phyloP scores from a whole-genome alignment of 2,113 vertebrate genomes.

The Saguinus midas region DNA sequence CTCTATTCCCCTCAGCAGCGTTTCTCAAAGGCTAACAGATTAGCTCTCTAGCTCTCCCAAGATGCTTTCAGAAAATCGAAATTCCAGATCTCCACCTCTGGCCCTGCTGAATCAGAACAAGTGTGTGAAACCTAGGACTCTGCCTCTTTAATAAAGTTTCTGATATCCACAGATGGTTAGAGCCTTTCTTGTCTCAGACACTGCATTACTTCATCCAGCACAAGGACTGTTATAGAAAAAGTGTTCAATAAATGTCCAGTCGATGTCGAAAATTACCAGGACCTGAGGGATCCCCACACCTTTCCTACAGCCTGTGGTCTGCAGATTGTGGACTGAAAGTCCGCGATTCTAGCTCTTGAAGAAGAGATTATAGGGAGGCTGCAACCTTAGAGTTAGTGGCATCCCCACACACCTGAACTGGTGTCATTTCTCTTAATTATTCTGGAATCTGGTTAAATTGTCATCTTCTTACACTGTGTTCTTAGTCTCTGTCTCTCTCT shows the following conservation, averaged over 20 bases:
- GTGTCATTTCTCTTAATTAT: background rate
- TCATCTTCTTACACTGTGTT: background rate
- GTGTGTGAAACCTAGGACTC: background rate
- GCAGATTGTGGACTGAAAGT: background rate
- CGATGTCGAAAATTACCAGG: background rate
- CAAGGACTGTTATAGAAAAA: background rate
- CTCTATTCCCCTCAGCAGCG: background rate
- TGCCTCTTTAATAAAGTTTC: background rate
- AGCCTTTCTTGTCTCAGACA: background rate
- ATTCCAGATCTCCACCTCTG: background rate
- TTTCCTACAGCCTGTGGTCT: too few relatives aligned
- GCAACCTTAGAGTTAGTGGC: background rate
- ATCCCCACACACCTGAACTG: background rate
- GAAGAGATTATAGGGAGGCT: background rate
- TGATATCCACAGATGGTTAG: background rate
- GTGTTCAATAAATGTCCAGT: background rate
- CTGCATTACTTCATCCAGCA: background rate
- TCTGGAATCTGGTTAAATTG: background rate
- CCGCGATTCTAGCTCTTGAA: background rate
- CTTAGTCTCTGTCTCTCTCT: background rate
- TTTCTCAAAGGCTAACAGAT: background rate
- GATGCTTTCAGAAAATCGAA: background rate
- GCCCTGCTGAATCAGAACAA: background rate
- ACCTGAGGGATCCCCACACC: background rate
- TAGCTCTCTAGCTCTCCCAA: background rate